A percentile compares a stretch with the other conserved stretches of the same genome.
Evolutionary conservation across 2,888 invertebrate genomes (phyloP).

Genomic region (Meandrusa payeni): DNA sequence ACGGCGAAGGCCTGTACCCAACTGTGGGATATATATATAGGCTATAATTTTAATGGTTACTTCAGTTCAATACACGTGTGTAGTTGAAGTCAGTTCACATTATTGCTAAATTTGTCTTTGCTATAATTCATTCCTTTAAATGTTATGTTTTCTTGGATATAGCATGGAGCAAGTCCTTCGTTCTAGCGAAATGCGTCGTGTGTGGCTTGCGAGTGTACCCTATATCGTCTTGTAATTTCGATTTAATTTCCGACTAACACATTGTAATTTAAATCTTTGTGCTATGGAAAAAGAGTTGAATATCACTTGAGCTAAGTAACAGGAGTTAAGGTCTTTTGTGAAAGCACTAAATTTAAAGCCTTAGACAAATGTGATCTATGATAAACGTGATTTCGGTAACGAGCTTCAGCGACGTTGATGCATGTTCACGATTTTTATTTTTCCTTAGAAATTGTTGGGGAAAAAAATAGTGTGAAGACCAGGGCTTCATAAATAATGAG

Average conservation of each 20-base stretch:
- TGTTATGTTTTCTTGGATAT: too few species aligned
- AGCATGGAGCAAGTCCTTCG: slow-evolving; percentile 58
- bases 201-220: slow-evolving; percentile 72
- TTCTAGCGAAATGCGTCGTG: slow-evolving; percentile 76
- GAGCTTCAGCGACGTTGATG: slow-evolving; percentile 65
- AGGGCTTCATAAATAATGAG: slow-evolving; percentile 64
- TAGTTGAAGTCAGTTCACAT: too few species aligned
- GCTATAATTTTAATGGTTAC: too few species aligned
- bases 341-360: slow-evolving; percentile 53
- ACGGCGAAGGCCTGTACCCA: too few species aligned
- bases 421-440: slow-evolving; percentile 65
- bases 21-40: too few species aligned
- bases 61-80: too few species aligned
- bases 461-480: slow-evolving; percentile 63
- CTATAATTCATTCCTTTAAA: too few species aligned
- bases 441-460: slow-evolving; percentile 57
- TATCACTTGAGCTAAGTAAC: slow-evolving; percentile 28
- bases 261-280: slow-evolving; percentile 41
- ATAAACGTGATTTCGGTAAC: slow-evolving; percentile 79
- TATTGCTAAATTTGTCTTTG: too few species aligned
- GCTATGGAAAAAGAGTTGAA: slow-evolving; percentile 33
- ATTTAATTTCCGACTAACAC: slow-evolving; percentile 35
- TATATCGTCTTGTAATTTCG: slow-evolving; percentile 49
- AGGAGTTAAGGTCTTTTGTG: slow-evolving; percentile 36
- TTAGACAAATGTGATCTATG: slow-evolving; percentile 78